Percentiles rank a stretch among this genome's conserved stretches.
Evolutionary conservation across 2,113 vertebrate species (phyloP).

Genomic region (Eptesicus fuscus): DNA sequence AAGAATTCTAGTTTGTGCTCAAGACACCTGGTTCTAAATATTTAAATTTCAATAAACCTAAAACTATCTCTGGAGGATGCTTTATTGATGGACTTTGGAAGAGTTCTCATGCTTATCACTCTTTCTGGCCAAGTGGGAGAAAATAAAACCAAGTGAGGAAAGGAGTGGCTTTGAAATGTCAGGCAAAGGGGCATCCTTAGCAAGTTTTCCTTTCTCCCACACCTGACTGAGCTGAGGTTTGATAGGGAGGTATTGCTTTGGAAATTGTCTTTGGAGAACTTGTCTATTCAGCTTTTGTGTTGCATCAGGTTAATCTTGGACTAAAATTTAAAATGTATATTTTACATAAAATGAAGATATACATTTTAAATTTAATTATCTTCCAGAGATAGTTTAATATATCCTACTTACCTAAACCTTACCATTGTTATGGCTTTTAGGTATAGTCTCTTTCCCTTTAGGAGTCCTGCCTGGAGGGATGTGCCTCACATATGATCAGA

Average conservation of each 20-base stretch:
- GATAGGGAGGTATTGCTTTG: background rate
- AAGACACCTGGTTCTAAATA: background rate
- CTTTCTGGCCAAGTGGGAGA: background rate
- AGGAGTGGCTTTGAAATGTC: background rate
- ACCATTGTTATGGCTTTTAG: background rate
- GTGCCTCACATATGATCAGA: background rate
- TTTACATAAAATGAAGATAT: background rate
- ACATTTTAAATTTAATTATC: background rate
- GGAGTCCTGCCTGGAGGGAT: background rate
- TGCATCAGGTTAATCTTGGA: background rate
- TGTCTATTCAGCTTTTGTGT: background rate
- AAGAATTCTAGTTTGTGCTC: background rate
- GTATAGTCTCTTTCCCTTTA: background rate
- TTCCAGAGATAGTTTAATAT: background rate
- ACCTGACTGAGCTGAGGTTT: background rate
- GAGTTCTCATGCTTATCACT: background rate
- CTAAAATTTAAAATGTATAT: constrained; percentile 16
- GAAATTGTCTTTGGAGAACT: background rate
- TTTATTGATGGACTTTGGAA: background rate
- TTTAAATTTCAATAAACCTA: background rate
- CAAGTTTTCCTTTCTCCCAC: background rate
- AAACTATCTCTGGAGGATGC: background rate
- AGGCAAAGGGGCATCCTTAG: background rate
- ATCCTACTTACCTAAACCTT: background rate
- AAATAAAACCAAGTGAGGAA: background rate